phyloP scores from a whole-genome alignment of 2,113 vertebrate genomes.

The Coptodon bakossiorum region DNA sequence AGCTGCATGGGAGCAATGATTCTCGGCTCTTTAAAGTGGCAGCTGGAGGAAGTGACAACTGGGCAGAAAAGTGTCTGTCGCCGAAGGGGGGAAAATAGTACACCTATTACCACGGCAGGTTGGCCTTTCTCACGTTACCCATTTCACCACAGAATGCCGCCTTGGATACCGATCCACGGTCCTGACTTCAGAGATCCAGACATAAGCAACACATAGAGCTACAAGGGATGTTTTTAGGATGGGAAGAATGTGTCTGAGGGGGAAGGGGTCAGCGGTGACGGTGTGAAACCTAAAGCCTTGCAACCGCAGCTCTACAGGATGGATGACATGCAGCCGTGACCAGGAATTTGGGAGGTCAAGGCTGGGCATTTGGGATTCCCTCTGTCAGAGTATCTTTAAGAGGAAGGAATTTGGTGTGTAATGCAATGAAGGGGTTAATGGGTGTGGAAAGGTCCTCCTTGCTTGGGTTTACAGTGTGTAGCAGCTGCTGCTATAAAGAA shows the following conservation, averaged over 20 bases:
- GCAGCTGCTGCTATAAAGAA: slow-evolving; percentile 52
- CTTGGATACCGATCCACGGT: not conserved
- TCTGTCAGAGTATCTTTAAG: slow-evolving; percentile 30
- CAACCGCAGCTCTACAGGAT: not conserved
- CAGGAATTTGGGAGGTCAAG: slow-evolving; percentile 53
- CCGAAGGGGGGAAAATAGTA: slow-evolving; percentile 32
- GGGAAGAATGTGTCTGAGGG: slow-evolving; percentile 4
- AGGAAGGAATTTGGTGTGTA: slow-evolving; percentile 32
- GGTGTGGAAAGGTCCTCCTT: slow-evolving; percentile 27
- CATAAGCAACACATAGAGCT: slow-evolving; percentile 2
- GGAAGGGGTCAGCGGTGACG: not conserved
- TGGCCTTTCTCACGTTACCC: slow-evolving; percentile 50
- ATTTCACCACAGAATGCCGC: not conserved
- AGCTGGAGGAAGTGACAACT: slow-evolving; percentile 63
- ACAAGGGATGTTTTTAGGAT: not conserved
- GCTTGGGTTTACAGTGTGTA: slow-evolving; percentile 15
- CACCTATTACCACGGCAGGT: not conserved
- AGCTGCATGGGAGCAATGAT: not conserved
- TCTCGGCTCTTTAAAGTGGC: slow-evolving; percentile 23
- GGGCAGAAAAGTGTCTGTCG: not conserved
- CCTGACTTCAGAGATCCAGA: slow-evolving; percentile 22
- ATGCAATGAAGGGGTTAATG: slow-evolving; percentile 38
- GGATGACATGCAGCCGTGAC: slow-evolving; percentile 42
- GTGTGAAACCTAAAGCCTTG: slow-evolving; percentile 55
- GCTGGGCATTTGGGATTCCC: slow-evolving; percentile 48